A percentile compares a stretch with the other conserved stretches of the same genome.
Conservation (phyloP, 2,797 vertebrate genomes). For the Liasis olivaceus region DNA sequence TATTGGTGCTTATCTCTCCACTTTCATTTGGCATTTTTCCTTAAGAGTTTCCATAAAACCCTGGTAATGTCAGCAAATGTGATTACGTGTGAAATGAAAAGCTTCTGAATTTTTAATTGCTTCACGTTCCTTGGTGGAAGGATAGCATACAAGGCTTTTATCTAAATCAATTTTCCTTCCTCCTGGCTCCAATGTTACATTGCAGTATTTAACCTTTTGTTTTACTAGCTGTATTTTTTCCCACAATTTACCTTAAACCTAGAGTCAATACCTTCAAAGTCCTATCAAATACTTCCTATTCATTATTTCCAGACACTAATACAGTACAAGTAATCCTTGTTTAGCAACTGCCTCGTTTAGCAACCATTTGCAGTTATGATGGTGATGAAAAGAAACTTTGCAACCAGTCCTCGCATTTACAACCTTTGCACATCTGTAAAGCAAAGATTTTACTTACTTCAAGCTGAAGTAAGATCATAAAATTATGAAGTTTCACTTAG, state of each 20-base stretch:
- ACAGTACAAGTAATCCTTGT: neutral
- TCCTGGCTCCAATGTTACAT: neutral
- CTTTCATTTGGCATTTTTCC: too few relatives aligned
- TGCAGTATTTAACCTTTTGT: neutral
- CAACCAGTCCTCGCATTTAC: neutral
- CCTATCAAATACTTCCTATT: neutral
- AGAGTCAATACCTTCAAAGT: neutral
- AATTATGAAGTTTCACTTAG: neutral
- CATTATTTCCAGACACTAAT: neutral
- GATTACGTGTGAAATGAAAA: too few relatives aligned
- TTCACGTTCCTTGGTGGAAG: neutral
- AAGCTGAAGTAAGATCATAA: neutral
- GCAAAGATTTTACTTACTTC: neutral
- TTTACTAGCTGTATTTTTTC: neutral
- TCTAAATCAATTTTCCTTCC: neutral
- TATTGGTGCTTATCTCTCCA: too few relatives aligned
- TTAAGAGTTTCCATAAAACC: too few relatives aligned
- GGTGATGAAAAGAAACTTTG: neutral
- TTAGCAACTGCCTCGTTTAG: neutral
- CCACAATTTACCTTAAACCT: neutral
- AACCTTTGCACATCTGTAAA: neutral
- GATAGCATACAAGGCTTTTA: neutral
- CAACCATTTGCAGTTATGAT: neutral
- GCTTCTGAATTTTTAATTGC: neutral
- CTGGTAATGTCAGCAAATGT: too few relatives aligned